Base-by-base conservation (phyloP, 2,113 vertebrate species). In the Hydropotes inermis region DNA sequence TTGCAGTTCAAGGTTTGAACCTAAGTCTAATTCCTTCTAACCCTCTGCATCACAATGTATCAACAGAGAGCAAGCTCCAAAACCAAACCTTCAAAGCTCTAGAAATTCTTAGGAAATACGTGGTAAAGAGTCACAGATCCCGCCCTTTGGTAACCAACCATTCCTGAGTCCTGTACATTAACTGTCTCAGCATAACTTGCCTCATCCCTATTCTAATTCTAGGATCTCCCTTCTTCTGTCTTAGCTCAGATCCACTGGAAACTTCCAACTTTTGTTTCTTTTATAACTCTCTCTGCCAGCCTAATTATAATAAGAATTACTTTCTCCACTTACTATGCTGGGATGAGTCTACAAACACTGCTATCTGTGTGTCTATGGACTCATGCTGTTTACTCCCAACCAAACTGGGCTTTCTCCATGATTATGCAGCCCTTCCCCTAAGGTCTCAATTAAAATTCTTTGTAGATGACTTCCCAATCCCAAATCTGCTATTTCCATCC, bases 381-480 rank as follows among this genome's bases (percentile, higher is more conserved):
- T 39, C 36, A 39, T 61, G 13, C 57, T 92, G 7, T 36, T 95
- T 79, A 76, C 27, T n/a, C 3, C 55, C 17, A 78, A 50, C 21
- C 43, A 89, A 19, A 85, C 47, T 21, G 21, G 33, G 36, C 39
- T 43, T 67, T 67, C 23, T 91, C 74, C 7, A 15, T 47, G 79
- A 87, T 4, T 7, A 60, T 47, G 43, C 14, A 28, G 9, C 81
- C n/a, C 28, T 87, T 94, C 27, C 39, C 36, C 17, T 39, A 79
- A 78, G 10, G n/a, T 45, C 25, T 89, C 70, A 83, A 91, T 55
- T 91, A 79, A 52, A 47, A 91, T 92, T 96, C 60, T 92, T 93
- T 82, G n/a, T 47, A 85, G 84, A 67, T 90, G 70, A 89, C n/a
- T 81, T 16, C 19, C 91, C 87, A 85, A 36, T 54, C 54, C 28